These are phyloP conservation scores for Saguinus imperator DNA, from an alignment of 2,113 vertebrate species.

Conservation along the genomic window DNA sequence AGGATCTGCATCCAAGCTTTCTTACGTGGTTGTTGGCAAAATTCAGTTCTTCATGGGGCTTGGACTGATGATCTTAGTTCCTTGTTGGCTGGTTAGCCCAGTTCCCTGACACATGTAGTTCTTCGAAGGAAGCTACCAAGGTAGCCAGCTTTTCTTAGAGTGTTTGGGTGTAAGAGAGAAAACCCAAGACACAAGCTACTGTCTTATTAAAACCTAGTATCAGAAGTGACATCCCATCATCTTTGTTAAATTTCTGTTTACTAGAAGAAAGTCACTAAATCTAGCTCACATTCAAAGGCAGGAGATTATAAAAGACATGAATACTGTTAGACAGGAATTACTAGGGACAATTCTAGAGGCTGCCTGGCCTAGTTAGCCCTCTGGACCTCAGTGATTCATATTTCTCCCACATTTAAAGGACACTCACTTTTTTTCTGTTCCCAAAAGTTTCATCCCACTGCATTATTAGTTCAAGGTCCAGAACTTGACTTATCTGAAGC, in stretches of 20 bases:
- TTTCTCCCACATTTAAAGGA: neutral
- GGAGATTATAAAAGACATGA: neutral
- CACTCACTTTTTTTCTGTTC: neutral
- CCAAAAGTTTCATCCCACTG: neutral
- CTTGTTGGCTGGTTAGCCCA: neutral
- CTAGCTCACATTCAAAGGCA: neutral
- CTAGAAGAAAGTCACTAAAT: neutral
- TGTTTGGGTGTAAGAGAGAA: neutral
- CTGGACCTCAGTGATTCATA: neutral
- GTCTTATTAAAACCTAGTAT: neutral
- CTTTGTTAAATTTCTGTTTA: neutral
- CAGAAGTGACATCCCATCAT: neutral
- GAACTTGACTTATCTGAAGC: neutral
- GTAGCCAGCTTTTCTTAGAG: neutral
- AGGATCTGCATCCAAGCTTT: neutral
- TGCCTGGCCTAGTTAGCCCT: fast-evolving
- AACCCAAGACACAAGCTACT: neutral
- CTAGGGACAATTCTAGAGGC: neutral
- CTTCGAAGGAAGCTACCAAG: neutral
- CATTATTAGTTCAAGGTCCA: neutral
- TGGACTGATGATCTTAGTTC: neutral
- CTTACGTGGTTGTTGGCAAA: neutral
- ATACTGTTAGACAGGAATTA: neutral
- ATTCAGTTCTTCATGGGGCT: neutral
- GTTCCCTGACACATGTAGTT: neutral